These are phyloP conservation scores for Channa maculata DNA, from an alignment of 2,113 vertebrate species.

Conservation along the genomic window DNA sequence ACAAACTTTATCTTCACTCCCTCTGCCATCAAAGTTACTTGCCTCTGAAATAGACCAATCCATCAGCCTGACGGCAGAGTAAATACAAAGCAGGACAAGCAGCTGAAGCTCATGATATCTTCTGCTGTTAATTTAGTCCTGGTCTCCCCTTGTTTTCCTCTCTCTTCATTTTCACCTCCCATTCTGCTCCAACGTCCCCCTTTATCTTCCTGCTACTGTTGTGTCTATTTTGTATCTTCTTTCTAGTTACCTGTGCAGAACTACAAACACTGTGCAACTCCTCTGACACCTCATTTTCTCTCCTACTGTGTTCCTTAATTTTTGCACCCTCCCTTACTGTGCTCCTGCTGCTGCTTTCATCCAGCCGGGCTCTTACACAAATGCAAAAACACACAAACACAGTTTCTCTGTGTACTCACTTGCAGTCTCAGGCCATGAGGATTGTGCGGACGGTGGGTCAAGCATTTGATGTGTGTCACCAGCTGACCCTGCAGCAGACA, in stretches of 20 bases:
- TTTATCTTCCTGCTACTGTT: background rate
- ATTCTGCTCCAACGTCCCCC: background rate
- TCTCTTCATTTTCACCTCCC: conserved; percentile 1
- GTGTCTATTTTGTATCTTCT: conserved; percentile 9
- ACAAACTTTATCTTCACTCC: conserved; percentile 19
- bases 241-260: background rate
- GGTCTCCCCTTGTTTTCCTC: background rate
- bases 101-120: background rate
- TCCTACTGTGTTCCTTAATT: conserved; percentile 33
- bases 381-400: conserved; percentile 14
- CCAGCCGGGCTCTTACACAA: conserved; percentile 2
- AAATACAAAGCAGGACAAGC: conserved; percentile 41
- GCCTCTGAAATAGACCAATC: conserved; percentile 60
- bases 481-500: conserved; percentile 89
- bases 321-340: conserved; percentile 30
- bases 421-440: conserved; percentile 95
- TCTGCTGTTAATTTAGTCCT: conserved; percentile 11
- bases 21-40: background rate
- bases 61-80: conserved; percentile 56
- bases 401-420: conserved; percentile 13
- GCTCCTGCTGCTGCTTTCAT: conserved; percentile 18
- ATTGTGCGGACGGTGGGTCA: conserved; percentile 96
- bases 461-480: conserved; percentile 97
- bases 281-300: conserved; percentile 27
- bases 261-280: conserved; percentile 1